These are phyloP conservation scores for Miltochrista miniata DNA, from an alignment of 2,888 invertebrate species.

Conservation along the genomic window DNA sequence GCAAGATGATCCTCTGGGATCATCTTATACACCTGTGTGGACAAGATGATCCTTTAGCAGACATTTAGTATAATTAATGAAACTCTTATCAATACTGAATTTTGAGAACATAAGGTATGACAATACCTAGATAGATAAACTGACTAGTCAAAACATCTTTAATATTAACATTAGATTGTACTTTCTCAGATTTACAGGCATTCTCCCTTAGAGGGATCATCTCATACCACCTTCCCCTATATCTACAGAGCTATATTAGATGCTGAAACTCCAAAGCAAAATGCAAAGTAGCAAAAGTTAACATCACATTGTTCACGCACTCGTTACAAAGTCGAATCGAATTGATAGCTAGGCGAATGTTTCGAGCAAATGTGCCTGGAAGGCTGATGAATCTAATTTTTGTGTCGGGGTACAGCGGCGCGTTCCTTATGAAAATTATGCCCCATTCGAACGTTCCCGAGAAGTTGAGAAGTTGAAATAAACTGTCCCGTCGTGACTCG, in stretches of 20 bases:
- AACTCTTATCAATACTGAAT: no score
- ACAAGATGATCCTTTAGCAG: no score
- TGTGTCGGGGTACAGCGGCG: conserved; percentile 64
- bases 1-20: no score
- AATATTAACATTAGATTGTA: no score
- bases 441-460: conserved; percentile 72
- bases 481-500: conserved; percentile 80
- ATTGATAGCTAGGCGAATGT: conserved; percentile 64
- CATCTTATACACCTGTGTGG: no score
- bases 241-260: conserved; percentile 1
- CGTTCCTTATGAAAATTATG: conserved; percentile 80
- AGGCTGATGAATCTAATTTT: conserved; percentile 80
- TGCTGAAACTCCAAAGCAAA: conserved; percentile 45
- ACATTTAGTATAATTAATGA: no score
- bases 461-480: conserved; percentile 80
- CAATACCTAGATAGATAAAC: no score
- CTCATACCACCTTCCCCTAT: no score
- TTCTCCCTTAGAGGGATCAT: no score
- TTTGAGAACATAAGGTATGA: no score
- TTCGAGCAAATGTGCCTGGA: conserved; percentile 63
- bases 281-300: conserved; percentile 65
- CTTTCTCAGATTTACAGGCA: no score
- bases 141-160: no score
- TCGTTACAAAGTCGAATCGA: conserved; percentile 69
- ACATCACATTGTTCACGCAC: conserved; percentile 63